Percentiles rank a stretch among this genome's conserved stretches.
phyloP scores from a whole-genome alignment of 2,113 vertebrate species.

The Mustelus asterias region DNA sequence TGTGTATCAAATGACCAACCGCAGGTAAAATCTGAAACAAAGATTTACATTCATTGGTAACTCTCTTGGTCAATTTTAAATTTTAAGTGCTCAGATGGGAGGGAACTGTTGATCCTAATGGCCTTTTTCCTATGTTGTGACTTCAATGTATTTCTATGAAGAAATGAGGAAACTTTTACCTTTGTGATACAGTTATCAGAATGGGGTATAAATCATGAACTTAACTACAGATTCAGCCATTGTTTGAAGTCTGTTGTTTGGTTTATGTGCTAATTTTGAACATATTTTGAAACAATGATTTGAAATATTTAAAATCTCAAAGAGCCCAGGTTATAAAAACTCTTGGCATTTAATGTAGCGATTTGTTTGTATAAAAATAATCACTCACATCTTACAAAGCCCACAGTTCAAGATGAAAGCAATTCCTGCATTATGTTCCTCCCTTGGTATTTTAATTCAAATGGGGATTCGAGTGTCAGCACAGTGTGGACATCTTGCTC shows the following conservation, averaged over 20 bases:
- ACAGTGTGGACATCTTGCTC: not conserved
- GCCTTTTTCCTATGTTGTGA: not conserved
- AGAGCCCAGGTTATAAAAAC: not conserved
- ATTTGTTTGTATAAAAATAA: not conserved
- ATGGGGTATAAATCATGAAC: not conserved
- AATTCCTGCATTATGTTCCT: not conserved
- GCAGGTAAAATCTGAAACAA: not conserved
- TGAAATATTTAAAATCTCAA: not conserved
- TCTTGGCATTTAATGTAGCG: not conserved
- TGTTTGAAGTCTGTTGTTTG: not conserved
- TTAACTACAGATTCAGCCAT: not conserved
- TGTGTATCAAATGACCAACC: not conserved
- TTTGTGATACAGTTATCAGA: too few species aligned
- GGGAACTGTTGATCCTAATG: too few species aligned
- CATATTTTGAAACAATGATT: not conserved
- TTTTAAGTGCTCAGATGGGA: too few species aligned
- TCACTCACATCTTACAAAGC: not conserved
- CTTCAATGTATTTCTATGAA: not conserved
- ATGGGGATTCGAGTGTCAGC: not conserved
- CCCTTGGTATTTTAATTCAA: not conserved
- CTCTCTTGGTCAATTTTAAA: not conserved
- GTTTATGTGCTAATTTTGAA: not conserved
- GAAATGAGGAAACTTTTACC: not conserved
- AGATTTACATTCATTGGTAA: not conserved
- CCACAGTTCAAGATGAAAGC: not conserved